Evolutionary conservation across 2,113 vertebrate genomes (phyloP).

Genomic region (Fulmarus glacialis): DNA sequence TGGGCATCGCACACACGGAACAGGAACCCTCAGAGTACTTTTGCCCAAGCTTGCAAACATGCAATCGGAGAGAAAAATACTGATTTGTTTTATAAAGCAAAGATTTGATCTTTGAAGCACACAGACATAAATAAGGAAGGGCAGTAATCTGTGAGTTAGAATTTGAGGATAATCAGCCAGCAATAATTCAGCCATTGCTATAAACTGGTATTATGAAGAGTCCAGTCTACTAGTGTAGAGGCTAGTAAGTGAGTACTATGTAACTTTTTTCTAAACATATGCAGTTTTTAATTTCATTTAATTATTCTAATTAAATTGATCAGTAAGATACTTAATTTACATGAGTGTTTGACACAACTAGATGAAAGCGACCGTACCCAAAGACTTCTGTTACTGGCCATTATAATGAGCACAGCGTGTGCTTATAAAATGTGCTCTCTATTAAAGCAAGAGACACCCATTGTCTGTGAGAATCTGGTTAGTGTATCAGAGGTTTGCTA

Average conservation of each 20-base stretch:
- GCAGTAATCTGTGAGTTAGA: not conserved
- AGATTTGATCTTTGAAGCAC: not conserved
- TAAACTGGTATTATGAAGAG: not conserved
- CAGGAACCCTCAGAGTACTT: rapidly evolving
- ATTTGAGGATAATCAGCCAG: not conserved
- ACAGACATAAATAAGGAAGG: not conserved
- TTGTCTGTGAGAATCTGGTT: not conserved
- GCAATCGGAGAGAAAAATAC: rapidly evolving
- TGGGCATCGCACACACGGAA: not conserved
- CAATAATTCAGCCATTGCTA: not conserved
- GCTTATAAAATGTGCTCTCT: not conserved
- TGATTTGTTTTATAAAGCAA: not conserved
- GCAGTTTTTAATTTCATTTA: not conserved
- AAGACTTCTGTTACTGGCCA: not conserved
- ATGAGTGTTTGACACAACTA: not conserved
- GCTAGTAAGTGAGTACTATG: too few relatives aligned
- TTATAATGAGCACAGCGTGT: not conserved
- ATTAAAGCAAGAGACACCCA: not conserved
- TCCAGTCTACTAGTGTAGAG: not conserved
- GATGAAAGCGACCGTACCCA: not conserved
- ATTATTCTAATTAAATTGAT: not conserved
- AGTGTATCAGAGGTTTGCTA: not conserved
- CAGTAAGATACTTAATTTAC: not conserved
- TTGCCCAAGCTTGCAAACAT: rapidly evolving
- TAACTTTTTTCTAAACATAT: not conserved